Conservation (phyloP, 1,140 invertebrate genomes). For the Heliothis subflexa region DNA sequence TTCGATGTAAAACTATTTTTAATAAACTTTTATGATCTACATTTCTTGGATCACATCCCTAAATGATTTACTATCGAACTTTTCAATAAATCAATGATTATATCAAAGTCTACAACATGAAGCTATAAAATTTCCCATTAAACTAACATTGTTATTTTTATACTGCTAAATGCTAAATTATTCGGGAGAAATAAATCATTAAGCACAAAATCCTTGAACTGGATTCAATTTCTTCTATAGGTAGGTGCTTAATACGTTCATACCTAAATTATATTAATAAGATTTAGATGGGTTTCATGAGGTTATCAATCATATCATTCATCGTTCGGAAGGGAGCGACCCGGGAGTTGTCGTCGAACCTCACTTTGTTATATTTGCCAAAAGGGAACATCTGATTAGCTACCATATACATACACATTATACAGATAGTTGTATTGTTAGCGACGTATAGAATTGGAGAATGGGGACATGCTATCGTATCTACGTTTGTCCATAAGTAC, state of each 20-base stretch:
- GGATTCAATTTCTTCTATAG: background rate
- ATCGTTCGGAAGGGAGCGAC: background rate
- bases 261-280: constrained; percentile 13
- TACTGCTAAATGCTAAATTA: background rate
- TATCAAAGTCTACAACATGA: background rate
- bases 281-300: background rate
- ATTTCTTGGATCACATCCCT: too few species aligned
- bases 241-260: background rate
- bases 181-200: constrained; percentile 4
- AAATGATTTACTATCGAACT: too few species aligned
- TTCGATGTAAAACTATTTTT: too few species aligned
- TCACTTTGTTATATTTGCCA: constrained; percentile 2
- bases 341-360: constrained; percentile 13
- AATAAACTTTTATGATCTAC: too few species aligned
- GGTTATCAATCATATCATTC: constrained; percentile 37
- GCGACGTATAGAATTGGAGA: constrained; percentile 1
- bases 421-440: constrained; percentile 22
- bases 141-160: background rate
- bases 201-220: background rate
- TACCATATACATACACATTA: background rate
- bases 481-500: background rate
- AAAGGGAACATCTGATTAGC: constrained; percentile 33
- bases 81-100: background rate
- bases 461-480: background rate
- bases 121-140: background rate